Base-by-base conservation (phyloP, 2,888 invertebrate genomes). In the Apamea crenata region DNA sequence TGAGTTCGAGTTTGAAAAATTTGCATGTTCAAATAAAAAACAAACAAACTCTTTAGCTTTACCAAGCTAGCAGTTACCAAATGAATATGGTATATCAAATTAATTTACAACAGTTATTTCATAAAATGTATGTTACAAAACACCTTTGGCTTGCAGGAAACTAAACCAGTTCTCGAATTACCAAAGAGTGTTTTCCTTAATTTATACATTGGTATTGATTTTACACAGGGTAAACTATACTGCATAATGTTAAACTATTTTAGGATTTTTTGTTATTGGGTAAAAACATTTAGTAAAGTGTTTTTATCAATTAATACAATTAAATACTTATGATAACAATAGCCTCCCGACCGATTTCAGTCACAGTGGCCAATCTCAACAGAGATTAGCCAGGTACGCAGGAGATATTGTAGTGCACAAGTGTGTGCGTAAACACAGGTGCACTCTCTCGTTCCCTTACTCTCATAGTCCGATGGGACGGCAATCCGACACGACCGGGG, bases 151-250 rank as follows among this genome's bases (percentile, higher is more conserved):
- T 47, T 50, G 47, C 47, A 72, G 78, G 72, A 73, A 83, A 72
- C 47, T 6, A n/a, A 81, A 69, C 56, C 32, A 72, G 67, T 63
- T 71, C 0, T 56, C 36, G 21, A 50, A 66, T 59, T 70, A 36
- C 29, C n/a, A 47, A 56, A 72, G 0, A 25, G 32, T 44, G 21
- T 82, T 82, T 78, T 82, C 83, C 82, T 78, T 56, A 68, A 67
- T 66, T 74, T 36, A 40, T 44, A 40, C 0, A 44, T 32, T 2
- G 0, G 0, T 53, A 18, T 50, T 76, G 6, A 50, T 50, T n/a
- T 68, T 47, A 78, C 40, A 65, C 50, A 73, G 59, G 78, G 21
- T 66, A 82, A 78, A 29, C 53, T 71, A 18, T 4, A 59, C 36
- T 36, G 4, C 4, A 14, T 56, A 12, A 56, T 18, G 7, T 56